These are phyloP conservation scores for Drosophila macrospina DNA, from an alignment of 2,888 invertebrate genomes.

Conservation along the genomic window DNA sequence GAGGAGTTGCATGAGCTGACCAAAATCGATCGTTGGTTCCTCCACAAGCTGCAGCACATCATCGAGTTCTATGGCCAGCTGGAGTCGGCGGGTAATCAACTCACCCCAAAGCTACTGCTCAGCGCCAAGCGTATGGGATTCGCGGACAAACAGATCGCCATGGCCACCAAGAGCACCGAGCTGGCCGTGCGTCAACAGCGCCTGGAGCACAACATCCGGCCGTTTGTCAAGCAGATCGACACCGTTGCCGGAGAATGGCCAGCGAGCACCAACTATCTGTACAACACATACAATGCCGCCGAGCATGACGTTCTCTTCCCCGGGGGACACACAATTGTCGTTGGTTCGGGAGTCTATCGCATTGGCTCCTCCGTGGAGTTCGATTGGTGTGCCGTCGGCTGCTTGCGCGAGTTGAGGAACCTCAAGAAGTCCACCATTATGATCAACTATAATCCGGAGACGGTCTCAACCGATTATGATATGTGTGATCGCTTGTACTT, in stretches of 20 bases:
- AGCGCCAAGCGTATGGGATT: slow-evolving; percentile 97
- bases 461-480: slow-evolving; percentile 99
- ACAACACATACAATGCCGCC: slow-evolving; percentile 96
- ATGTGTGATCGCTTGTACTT: slow-evolving; percentile 99
- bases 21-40: slow-evolving; percentile 98
- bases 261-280: slow-evolving; percentile 99
- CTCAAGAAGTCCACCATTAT: slow-evolving; percentile 96
- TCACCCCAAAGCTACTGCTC: slow-evolving; percentile 89
- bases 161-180: slow-evolving; percentile 94
- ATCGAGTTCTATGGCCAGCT: slow-evolving; percentile 90
- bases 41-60: slow-evolving; percentile 97
- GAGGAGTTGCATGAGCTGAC: slow-evolving; percentile 96
- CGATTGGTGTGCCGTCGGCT: slow-evolving; percentile 99
- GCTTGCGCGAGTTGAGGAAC: slow-evolving; percentile 94
- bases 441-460: slow-evolving; percentile 99
- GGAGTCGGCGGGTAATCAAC: slow-evolving; percentile 88
- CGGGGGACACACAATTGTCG: slow-evolving; percentile 93
- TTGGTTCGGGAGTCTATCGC: slow-evolving; percentile 98
- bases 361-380: slow-evolving; percentile 99
- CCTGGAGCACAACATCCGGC: slow-evolving; percentile 91
- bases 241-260: slow-evolving; percentile 99
- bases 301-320: slow-evolving; percentile 93
- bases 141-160: slow-evolving; percentile 98
- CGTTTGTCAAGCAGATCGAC: slow-evolving; percentile 98
- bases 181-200: slow-evolving; percentile 91